Base-by-base conservation (phyloP, 1,140 invertebrate genomes). In the Papilio helenus region DNA sequence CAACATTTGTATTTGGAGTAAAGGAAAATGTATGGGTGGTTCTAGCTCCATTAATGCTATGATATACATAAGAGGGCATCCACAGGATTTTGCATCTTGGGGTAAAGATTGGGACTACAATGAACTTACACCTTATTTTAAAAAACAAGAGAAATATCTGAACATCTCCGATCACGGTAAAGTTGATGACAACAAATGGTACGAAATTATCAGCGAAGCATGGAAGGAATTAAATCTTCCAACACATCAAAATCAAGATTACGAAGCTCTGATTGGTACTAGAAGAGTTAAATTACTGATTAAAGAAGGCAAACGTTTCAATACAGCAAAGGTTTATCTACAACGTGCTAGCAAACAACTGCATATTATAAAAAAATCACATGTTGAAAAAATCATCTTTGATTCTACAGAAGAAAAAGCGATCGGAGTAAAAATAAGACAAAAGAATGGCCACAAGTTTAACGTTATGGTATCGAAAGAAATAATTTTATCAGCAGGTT, bases 1-100 rank as follows among this genome's bases (percentile, higher is more conserved):
- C 12, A 91, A 95, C 34, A 90, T 90, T 9, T 97, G 97, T 82
- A 94, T 93, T 79, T 97, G 96, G 96, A 95, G 96, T 0, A 96
- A 96, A 79, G 97, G 97, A 0, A 97, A 96, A 86, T 96, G 95
- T 10, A 86, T 98, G 7, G 98, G 98, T 2, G 98, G 98, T 2
- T 96, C 96, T 14, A 97, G 96, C 1, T 96, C 96, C 0, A 96
- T 98, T 18, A 98, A 98, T 92, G 97, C 96, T 2, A 98, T 98
- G 97, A 91, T 98, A 1, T 97, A 98, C 87, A 92, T 97, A 0
- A 94, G 97, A 79, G 97, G 97, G 0, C 96, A 97, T 88, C 93
- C 95, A 8, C 86, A 86, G 71, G 96, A 97, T 82, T 97, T 96
- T 86, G 94, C 96, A 82, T 82, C 95, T 26, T 98, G 97, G 97